phyloP scores from a whole-genome alignment of 2,113 vertebrate species.

The Nycticebus coucang region DNA sequence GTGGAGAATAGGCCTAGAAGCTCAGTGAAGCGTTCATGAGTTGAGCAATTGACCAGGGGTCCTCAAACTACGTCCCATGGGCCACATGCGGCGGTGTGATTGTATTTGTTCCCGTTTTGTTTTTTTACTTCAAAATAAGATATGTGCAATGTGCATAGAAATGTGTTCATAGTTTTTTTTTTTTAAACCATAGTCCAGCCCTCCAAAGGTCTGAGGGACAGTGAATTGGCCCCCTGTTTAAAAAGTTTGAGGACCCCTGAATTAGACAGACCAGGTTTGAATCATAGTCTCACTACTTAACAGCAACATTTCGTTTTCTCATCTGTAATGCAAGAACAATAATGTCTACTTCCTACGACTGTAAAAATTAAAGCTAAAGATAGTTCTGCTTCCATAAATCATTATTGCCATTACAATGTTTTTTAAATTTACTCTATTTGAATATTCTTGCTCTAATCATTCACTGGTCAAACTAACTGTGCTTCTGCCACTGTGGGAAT shows the following conservation, averaged over 20 bases:
- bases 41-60: too few species aligned
- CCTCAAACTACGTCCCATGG: too few species aligned
- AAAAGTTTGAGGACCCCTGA: too few species aligned
- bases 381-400: background rate
- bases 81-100: too few species aligned
- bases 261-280: background rate
- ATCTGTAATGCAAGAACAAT: background rate
- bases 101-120: too few species aligned
- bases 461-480: background rate
- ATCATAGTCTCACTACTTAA: background rate
- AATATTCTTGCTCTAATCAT: background rate
- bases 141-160: too few species aligned
- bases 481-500: background rate
- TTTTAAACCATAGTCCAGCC: too few species aligned
- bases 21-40: background rate
- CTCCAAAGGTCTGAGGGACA: too few species aligned
- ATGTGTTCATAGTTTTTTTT: too few species aligned
- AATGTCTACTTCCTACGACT: background rate
- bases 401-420: background rate
- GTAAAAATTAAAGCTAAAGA: slow-evolving; percentile 16
- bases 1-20: background rate
- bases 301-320: slow-evolving; percentile 7
- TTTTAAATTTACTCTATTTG: background rate
- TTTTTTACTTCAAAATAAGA: too few species aligned
- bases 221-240: too few species aligned